Percentiles rank a stretch among this genome's conserved stretches.
phyloP scores from a whole-genome alignment of 2,797 vertebrate genomes.

The Glossophaga mutica region DNA sequence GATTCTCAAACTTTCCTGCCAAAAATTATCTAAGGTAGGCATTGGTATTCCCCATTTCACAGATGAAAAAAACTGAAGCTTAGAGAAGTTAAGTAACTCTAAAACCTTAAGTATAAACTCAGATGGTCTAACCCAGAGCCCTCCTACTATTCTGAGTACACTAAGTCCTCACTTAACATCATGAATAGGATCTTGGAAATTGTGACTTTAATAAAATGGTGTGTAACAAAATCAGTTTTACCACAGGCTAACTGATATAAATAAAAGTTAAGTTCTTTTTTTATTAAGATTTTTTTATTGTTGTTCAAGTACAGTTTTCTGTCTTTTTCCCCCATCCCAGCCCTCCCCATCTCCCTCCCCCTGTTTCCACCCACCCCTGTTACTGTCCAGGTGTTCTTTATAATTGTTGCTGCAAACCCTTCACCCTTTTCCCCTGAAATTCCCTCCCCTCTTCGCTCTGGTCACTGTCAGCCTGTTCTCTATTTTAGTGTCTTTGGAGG shows the following conservation, averaged over 20 bases:
- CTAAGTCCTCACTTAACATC: not conserved
- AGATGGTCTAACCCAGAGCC: constrained; percentile 2
- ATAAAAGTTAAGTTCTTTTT: not conserved
- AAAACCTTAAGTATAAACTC: constrained; percentile 37
- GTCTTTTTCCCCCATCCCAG: too few species aligned
- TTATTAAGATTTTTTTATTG: too few species aligned
- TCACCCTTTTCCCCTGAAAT: too few species aligned
- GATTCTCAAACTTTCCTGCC: constrained; percentile 27
- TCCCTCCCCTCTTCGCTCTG: too few species aligned
- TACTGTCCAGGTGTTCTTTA: too few species aligned
- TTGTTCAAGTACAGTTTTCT: too few species aligned
- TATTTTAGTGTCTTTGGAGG: too few species aligned
- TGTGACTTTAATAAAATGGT: not conserved
- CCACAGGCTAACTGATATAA: not conserved
- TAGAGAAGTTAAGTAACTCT: constrained; percentile 16
- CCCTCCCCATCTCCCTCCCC: too few species aligned
- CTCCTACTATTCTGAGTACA: not conserved
- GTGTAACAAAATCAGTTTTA: not conserved
- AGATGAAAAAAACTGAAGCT: constrained; percentile 24
- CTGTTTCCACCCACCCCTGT: too few species aligned
- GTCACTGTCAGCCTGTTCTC: too few species aligned
- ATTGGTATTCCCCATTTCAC: not conserved
- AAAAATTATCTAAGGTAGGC: constrained; percentile 17
- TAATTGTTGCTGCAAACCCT: too few species aligned
- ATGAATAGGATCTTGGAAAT: not conserved